Conservation (phyloP, 1,140 invertebrate species). For the Orussus abietinus region DNA sequence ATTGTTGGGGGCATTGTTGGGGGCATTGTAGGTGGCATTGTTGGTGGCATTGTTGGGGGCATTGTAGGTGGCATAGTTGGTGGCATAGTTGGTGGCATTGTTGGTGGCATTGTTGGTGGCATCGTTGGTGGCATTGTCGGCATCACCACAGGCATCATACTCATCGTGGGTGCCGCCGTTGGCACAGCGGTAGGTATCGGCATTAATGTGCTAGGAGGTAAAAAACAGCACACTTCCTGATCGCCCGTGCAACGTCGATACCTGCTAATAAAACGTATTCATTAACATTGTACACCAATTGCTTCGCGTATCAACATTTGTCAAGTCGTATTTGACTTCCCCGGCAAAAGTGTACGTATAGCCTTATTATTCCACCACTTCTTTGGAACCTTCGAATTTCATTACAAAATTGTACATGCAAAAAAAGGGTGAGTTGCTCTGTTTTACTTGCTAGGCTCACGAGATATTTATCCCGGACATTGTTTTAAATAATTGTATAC, state of each 20-base stretch:
- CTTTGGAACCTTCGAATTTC: no score
- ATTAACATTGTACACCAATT: no score
- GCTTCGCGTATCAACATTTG: no score
- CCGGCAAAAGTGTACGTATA: no score
- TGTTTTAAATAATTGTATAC: no score
- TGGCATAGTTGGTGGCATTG: constrained; percentile 3
- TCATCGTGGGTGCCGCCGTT: constrained; percentile 11
- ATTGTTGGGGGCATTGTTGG: not conserved
- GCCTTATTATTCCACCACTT: no score
- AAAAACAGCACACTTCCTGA: constrained; percentile 39
- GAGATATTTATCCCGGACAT: no score
- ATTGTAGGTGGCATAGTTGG: constrained; percentile 4
- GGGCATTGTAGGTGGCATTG: constrained; percentile 7
- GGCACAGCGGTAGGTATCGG: constrained; percentile 15
- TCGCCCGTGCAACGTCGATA: constrained; percentile 32
- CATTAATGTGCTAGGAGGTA: constrained; percentile 10
- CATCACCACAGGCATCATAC: not conserved
- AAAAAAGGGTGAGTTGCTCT: no score
- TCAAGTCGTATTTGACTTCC: no score
- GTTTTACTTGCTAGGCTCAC: no score
- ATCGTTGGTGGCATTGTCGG: constrained; percentile 10
- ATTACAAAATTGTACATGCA: no score
- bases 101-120: constrained; percentile 7
- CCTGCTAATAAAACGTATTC: constrained; percentile 17
- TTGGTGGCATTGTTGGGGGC: constrained; percentile 4